phyloP scores from a whole-genome alignment of 2,888 invertebrate species.

The Eupithecia centaureata region DNA sequence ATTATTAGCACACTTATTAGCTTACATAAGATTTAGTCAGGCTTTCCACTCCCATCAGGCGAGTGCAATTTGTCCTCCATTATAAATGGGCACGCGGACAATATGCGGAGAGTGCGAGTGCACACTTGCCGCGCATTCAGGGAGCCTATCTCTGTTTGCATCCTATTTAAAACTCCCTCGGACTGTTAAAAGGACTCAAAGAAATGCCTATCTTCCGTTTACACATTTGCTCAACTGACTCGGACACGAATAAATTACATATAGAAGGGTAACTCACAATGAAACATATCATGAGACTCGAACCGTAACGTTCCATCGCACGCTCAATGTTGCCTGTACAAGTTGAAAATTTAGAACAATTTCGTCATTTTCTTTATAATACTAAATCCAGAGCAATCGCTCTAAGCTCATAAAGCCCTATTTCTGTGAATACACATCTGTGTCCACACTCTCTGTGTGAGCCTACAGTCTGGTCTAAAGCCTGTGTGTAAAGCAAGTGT shows the following conservation, averaged over 20 bases:
- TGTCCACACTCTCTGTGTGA: slow-evolving; percentile 8
- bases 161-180: slow-evolving; percentile 78
- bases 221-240: slow-evolving; percentile 75
- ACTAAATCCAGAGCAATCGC: background rate
- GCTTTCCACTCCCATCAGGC: background rate
- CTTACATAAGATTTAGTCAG: background rate
- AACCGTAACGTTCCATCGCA: background rate
- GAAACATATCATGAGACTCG: background rate
- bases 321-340: background rate
- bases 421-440: slow-evolving; percentile 13
- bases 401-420: background rate
- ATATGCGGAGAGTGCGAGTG: slow-evolving; percentile 34
- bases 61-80: slow-evolving; percentile 20
- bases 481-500: slow-evolving; percentile 27
- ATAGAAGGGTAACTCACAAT: background rate
- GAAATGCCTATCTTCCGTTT: slow-evolving; percentile 80
- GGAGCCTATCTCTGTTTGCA: slow-evolving; percentile 79
- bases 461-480: slow-evolving; percentile 10
- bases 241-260: slow-evolving; percentile 11
- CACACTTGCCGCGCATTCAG: slow-evolving; percentile 71
- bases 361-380: background rate
- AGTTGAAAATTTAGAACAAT: background rate
- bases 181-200: slow-evolving; percentile 79
- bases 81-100: slow-evolving; percentile 15
- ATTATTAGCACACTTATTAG: background rate